phyloP scores from a whole-genome alignment of 2,113 vertebrate species.

The Lasiurus borealis region DNA sequence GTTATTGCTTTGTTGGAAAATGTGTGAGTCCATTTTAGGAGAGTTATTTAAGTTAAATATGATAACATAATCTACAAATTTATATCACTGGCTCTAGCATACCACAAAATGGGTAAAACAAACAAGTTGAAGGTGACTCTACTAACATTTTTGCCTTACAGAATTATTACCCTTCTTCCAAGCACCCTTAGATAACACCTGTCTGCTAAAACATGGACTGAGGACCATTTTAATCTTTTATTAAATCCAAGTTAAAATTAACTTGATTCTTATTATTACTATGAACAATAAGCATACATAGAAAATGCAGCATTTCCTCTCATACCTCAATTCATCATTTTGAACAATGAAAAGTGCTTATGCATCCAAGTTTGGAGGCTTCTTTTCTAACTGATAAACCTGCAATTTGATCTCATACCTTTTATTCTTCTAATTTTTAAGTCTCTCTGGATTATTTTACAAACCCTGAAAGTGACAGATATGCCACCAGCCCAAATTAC shows the following conservation, averaged over 20 bases:
- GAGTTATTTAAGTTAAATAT: conserved; percentile 33
- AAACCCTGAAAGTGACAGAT: background rate
- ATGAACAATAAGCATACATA: background rate
- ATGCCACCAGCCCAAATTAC: background rate
- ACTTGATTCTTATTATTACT: background rate
- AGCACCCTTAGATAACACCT: background rate
- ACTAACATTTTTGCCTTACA: background rate
- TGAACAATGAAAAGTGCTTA: background rate
- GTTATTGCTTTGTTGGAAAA: background rate
- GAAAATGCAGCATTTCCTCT: background rate
- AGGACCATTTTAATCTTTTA: conserved; percentile 4
- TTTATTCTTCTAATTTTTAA: background rate
- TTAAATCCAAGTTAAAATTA: background rate
- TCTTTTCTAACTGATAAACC: background rate
- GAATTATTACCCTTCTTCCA: background rate
- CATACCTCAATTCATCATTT: background rate
- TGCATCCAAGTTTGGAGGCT: background rate
- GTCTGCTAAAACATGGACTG: background rate
- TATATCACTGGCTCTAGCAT: background rate
- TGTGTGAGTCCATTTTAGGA: conserved; percentile 9
- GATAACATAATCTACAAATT: background rate
- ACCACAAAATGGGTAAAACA: background rate
- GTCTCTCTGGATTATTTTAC: background rate
- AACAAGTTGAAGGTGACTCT: background rate
- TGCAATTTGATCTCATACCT: background rate